These are phyloP conservation scores for Pseudanteris insignis DNA, from an alignment of 2,888 invertebrate genomes.

Conservation along the genomic window DNA sequence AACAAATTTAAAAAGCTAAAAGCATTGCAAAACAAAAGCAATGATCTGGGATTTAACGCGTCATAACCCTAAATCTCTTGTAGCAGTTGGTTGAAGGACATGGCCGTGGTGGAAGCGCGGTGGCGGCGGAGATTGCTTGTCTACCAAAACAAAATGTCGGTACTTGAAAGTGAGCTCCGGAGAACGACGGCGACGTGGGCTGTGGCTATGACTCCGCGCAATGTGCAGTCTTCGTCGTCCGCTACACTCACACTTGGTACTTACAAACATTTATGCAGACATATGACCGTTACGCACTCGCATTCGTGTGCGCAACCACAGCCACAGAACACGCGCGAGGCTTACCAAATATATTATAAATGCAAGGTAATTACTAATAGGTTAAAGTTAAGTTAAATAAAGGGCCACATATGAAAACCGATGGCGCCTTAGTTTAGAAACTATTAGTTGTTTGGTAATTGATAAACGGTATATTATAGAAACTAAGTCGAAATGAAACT, in stretches of 20 bases:
- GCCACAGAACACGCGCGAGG: constrained; percentile 1
- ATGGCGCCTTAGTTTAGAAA: too few relatives aligned
- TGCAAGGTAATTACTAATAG: too few relatives aligned
- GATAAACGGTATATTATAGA: too few relatives aligned
- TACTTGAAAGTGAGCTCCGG: constrained; percentile 34
- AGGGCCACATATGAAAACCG: too few relatives aligned
- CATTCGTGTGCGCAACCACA: neutral
- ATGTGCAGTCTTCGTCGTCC: constrained; percentile 19
- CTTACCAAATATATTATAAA: too few relatives aligned
- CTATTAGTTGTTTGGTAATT: too few relatives aligned
- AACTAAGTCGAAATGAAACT: too few relatives aligned
- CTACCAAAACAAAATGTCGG: constrained; percentile 38
- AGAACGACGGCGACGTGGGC: constrained; percentile 34
- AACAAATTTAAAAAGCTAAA: too few relatives aligned
- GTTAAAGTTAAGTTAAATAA: too few relatives aligned
- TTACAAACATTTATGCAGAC: too few relatives aligned
- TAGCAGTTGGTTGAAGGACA: constrained; percentile 15
- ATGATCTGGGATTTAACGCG: constrained; percentile 7
- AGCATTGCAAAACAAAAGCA: constrained; percentile 1
- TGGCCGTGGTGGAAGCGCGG: constrained; percentile 12
- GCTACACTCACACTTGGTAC: constrained; percentile 8
- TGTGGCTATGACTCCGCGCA: constrained; percentile 39
- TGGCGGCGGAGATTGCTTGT: too few relatives aligned
- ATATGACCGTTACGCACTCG: neutral
- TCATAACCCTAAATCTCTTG: constrained; percentile 17